Evolutionary conservation across 1,140 invertebrate species (phyloP), one percentile per base, ranked within the genome.

Genomic region (Dreissena rostriformis): DNA sequence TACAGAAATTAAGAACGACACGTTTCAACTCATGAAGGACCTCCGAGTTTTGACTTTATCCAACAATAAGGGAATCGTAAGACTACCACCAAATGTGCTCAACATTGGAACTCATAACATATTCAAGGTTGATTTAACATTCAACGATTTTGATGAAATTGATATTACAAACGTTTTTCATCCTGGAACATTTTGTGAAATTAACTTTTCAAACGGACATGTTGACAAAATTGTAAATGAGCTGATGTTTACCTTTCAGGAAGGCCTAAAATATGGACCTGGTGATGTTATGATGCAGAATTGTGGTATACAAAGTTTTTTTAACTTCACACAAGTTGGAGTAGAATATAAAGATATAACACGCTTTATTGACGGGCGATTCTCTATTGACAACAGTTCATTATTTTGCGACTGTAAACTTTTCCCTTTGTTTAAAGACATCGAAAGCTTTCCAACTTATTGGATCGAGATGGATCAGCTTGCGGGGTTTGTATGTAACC

Each of bases 121-220:
- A 28, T 26, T 26, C 11, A 53, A 15, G 8, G 28, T 79, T 5
- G 76, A 79, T 28, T 68, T 70, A 19, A 68, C 76, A n/a, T 11
- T 53, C 0, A 79, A 79, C 51, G 15, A 70, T 26, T 10, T 79
- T n/a, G 39, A 53, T 11, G n/a, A 24, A 11, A 11, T 79, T 14
- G 76, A 79, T 53, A 29, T 79, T 4, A 67, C 65, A 52, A 79
- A 79, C 28, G n/a, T 79, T 4, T 53, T 79, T 26, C 24, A n/a
- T 0, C 65, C 76, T 6, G 76, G 76, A 29, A 51, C 65, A n/a
- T 79, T 79, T 29, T 79, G 76, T 22, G 68, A 12, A 15, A 15
- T 79, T 17, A 70, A 79, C 29, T 67, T 68, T 26, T 15, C 51
- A 24, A 55, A 70, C 57, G 51, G 53, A 14, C 22, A 19, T 28